Evolutionary conservation across 92 coral and sea anemone species (phyloP), one percentile per base, ranked within the genome.

Genomic region (Porites cylindrica): DNA sequence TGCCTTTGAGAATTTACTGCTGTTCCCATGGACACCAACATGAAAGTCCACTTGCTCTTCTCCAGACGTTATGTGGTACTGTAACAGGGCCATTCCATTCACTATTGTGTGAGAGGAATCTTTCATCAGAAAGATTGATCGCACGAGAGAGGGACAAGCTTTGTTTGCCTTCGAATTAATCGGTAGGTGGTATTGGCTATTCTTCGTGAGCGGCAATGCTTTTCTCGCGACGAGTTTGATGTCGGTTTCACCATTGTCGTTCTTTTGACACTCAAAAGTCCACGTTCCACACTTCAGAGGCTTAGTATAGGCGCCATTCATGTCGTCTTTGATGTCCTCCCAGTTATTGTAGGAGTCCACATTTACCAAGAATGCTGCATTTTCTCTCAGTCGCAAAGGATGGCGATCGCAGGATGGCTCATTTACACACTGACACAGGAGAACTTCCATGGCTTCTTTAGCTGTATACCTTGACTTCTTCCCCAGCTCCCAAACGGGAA

Each of bases 271-370:
- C 84, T 86, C 84, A 24, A 90, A 91, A 63, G 93, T 90, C 91
- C 93, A 90, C 10, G 26, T 77, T 20, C 84, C 61, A 82, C 93
- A 90, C 77, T 88, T 86, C 8, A 90, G 43, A 24, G 81, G 18
- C 75, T 80, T 90, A 17, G 93, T 86, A 81, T 81, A 90, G 10
- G 88, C 79, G 51, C 93, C 90, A 69, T 86, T 85, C 90, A 89
- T 89, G 65, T 89, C 92, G 73, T 89, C 92, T 23, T 90, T 90
- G 58, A 90, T 80, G 59, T 90, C 93, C 38, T 90, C 93, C 93
- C 93, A 90, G 82, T 90, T 70, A 54, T 75, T 68, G 18, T 79
- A 80, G 6, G 88, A 76, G 71, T 52, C 65, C 5, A 67, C 68
- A 16, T 81, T 87, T 65, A 90, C 43, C 7, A 76, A 7, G 70